Evolutionary conservation across 2,797 vertebrate genomes (phyloP).

Genomic region (Xiphorhynchus erythropygius): DNA sequence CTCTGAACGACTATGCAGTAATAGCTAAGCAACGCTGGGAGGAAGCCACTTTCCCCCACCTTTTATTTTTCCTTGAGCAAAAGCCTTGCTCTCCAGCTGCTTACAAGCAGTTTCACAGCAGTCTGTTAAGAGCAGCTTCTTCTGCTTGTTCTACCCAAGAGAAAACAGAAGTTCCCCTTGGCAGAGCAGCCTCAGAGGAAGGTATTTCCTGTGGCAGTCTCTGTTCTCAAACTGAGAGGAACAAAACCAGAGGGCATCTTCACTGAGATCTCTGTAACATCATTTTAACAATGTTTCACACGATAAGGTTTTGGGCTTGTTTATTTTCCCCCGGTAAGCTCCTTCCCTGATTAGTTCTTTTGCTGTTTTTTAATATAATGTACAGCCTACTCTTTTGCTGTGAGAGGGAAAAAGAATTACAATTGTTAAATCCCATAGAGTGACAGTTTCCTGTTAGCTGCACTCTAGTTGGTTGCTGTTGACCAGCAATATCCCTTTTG

Average conservation of each 20-base stretch:
- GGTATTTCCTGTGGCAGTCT: neutral
- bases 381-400: neutral
- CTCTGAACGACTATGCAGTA: neutral
- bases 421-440: neutral
- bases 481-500: neutral
- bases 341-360: neutral
- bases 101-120: neutral
- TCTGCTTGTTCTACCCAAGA: neutral
- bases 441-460: neutral
- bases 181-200: neutral
- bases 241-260: neutral
- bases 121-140: neutral
- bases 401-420: neutral
- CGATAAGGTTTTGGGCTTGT: neutral
- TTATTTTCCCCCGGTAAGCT: neutral
- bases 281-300: neutral
- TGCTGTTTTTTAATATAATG: neutral
- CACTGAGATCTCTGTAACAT: neutral
- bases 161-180: neutral
- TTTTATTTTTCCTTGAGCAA: neutral
- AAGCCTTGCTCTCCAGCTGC: neutral
- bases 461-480: neutral
- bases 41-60: neutral
- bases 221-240: neutral
- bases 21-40: fast-evolving